Conservation (phyloP, 2,797 vertebrate genomes). For the Perodicticus potto region DNA sequence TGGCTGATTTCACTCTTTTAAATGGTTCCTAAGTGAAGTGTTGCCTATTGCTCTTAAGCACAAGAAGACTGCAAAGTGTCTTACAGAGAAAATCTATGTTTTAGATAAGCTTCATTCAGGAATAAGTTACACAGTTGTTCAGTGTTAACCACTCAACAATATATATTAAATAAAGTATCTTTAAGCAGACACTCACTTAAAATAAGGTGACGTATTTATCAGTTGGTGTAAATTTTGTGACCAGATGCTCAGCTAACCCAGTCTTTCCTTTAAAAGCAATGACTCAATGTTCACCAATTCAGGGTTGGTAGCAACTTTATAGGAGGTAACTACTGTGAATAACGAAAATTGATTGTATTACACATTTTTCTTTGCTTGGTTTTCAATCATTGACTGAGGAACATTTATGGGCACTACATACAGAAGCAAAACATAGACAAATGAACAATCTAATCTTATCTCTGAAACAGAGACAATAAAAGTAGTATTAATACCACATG, state of each 20-base stretch:
- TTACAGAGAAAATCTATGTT: not conserved
- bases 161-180: not conserved
- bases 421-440: not conserved
- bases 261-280: not conserved
- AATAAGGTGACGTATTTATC: not conserved
- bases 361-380: not conserved
- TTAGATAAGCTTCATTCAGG: not conserved
- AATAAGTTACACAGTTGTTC: not conserved
- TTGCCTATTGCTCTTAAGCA: not conserved
- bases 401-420: not conserved
- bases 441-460: not conserved
- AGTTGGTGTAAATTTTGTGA: not conserved
- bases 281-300: not conserved
- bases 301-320: not conserved
- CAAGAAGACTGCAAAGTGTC: not conserved
- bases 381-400: conserved; percentile 17
- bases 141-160: not conserved
- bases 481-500: not conserved
- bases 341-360: not conserved
- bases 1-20: not conserved
- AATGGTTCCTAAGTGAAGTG: not conserved
- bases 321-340: not conserved
- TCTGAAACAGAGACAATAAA: not conserved
- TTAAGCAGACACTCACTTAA: not conserved
- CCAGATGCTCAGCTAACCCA: not conserved